A percentile compares a stretch with the other conserved stretches of the same genome.
Evolutionary conservation across 2,113 vertebrate genomes (phyloP).

Genomic region (Oceanites oceanicus): DNA sequence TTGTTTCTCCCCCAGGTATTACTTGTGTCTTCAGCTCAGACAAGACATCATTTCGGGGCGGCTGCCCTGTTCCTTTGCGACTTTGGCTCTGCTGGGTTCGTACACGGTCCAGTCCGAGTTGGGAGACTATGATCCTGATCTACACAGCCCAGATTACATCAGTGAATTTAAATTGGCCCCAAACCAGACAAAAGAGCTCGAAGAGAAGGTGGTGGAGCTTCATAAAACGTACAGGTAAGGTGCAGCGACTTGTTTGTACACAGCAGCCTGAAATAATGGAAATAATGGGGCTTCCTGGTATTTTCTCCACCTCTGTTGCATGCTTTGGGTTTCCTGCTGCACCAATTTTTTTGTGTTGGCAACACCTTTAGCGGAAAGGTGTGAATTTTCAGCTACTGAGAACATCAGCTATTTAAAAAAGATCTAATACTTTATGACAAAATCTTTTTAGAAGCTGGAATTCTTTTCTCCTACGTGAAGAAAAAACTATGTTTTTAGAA

Average conservation of each 20-base stretch:
- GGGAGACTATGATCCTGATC: slow-evolving; percentile 91
- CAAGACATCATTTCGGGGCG: slow-evolving; percentile 89
- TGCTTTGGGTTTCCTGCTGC: background rate
- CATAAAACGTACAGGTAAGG: slow-evolving; percentile 91
- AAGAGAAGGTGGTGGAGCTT: slow-evolving; percentile 95
- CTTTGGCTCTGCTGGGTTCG: slow-evolving; percentile 91
- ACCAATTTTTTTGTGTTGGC: background rate
- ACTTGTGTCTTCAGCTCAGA: slow-evolving; percentile 93
- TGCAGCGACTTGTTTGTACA: fast-evolving
- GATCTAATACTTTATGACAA: background rate
- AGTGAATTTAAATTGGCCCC: slow-evolving; percentile 90
- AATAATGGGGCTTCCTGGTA: background rate
- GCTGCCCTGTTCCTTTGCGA: slow-evolving; percentile 96
- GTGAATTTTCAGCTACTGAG: background rate
- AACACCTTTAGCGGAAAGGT: background rate
- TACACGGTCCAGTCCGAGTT: slow-evolving; percentile 95
- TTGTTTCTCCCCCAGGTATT: slow-evolving; percentile 75
- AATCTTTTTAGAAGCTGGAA: background rate
- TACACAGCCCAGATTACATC: slow-evolving; percentile 85
- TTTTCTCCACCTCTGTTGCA: background rate
- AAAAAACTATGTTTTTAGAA: background rate
- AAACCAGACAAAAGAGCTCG: slow-evolving; percentile 93
- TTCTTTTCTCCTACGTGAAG: background rate
- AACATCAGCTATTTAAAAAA: background rate
- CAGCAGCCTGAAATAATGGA: background rate